phyloP scores from a whole-genome alignment of 2,113 vertebrate genomes.

The Chauna torquata region DNA sequence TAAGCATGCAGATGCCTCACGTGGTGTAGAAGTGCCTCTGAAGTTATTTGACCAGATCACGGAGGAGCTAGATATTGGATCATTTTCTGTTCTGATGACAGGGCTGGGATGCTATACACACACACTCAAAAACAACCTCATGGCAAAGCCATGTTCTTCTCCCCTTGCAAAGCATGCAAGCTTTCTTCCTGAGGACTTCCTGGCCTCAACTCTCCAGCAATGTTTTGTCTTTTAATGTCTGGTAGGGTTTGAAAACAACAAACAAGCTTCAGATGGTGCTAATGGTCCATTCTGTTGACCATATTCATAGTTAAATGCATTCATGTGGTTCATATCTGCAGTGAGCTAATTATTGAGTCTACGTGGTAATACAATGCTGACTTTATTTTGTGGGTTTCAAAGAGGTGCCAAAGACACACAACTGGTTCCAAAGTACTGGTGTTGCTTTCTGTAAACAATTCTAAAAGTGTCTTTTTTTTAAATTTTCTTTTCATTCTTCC shows the following conservation, averaged over 20 bases:
- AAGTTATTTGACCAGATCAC: background rate
- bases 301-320: constrained; percentile 34
- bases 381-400: constrained; percentile 38
- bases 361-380: constrained; percentile 31
- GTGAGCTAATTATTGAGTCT: constrained; percentile 9
- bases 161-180: background rate
- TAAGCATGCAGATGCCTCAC: background rate
- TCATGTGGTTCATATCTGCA: constrained; percentile 42
- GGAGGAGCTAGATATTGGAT: background rate
- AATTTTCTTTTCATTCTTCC: background rate
- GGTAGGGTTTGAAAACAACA: constrained; percentile 10
- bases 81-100: background rate
- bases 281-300: constrained; percentile 31
- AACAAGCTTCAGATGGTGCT: constrained; percentile 46
- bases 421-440: background rate
- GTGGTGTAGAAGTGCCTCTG: background rate
- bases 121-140: background rate
- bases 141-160: background rate
- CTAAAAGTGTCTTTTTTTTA: background rate
- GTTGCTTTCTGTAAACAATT: constrained; percentile 24
- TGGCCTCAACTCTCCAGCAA: background rate
- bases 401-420: constrained; percentile 22
- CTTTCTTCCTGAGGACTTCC: background rate
- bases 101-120: background rate
- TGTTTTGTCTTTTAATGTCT: background rate